Conservation (phyloP, 2,888 invertebrate species). For the Thyatira batis region DNA sequence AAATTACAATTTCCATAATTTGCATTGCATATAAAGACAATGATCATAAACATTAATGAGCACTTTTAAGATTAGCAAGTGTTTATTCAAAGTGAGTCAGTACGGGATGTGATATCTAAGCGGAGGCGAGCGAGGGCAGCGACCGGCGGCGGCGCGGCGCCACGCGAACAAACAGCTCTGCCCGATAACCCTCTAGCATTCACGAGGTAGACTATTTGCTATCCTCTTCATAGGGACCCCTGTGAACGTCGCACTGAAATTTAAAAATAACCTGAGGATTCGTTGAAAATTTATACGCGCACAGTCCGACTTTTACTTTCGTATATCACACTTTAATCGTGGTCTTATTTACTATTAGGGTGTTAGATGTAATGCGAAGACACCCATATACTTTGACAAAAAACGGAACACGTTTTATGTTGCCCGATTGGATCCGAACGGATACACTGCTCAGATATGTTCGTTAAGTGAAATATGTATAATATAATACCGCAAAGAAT, state of each 20-base stretch:
- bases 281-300: neutral
- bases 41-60: neutral
- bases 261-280: neutral
- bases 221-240: conserved; percentile 47
- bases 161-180: conserved; percentile 39
- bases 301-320: neutral
- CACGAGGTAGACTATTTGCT: conserved; percentile 53
- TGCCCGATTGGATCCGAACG: neutral
- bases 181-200: conserved; percentile 46
- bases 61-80: neutral
- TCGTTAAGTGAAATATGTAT: neutral
- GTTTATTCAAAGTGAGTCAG: conserved; percentile 5
- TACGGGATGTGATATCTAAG: conserved; percentile 17
- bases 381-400: neutral
- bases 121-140: conserved; percentile 24
- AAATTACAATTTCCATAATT: neutral
- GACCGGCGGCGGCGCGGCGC: conserved; percentile 29
- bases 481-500: conserved; percentile 23
- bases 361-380: neutral
- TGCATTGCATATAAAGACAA: neutral
- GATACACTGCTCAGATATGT: neutral
- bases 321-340: neutral
- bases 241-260: conserved; percentile 29
- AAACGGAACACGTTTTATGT: neutral
- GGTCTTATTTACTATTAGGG: too few relatives aligned